These are phyloP conservation scores for Herminia tarsipennalis DNA, from an alignment of 2,888 invertebrate genomes.

Conservation along the genomic window DNA sequence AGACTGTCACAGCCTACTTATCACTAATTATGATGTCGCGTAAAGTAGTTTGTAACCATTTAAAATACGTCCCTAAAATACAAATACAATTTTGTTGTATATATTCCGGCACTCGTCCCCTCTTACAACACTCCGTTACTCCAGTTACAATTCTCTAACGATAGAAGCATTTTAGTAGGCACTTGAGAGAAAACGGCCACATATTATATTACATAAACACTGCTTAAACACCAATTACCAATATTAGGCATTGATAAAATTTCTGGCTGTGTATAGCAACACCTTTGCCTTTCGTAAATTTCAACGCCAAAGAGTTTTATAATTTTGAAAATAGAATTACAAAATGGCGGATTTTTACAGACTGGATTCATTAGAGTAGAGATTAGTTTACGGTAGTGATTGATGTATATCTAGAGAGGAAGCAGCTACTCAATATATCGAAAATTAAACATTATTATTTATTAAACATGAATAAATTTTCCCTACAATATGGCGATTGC, in stretches of 20 bases:
- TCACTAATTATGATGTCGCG: constrained; percentile 34
- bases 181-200: constrained; percentile 55
- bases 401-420: constrained; percentile 35
- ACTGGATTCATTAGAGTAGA: constrained; percentile 15
- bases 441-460: constrained; percentile 43
- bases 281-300: constrained; percentile 11
- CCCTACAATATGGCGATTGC: constrained; percentile 45
- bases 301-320: constrained; percentile 20
- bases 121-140: constrained; percentile 38
- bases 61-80: constrained; percentile 13
- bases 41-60: constrained; percentile 34
- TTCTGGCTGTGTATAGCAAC: constrained; percentile 24
- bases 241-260: constrained; percentile 32
- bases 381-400: constrained; percentile 40
- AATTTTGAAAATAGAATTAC: constrained; percentile 23
- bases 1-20: constrained; percentile 41
- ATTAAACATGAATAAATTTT: constrained; percentile 43
- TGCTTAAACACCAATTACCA: constrained; percentile 23
- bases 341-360: constrained; percentile 23
- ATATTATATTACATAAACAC: constrained; percentile 26
- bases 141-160: constrained; percentile 45
- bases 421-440: constrained; percentile 42
- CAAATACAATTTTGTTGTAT: constrained; percentile 7
- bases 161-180: constrained; percentile 58
- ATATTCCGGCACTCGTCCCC: constrained; percentile 35